Percentiles rank a stretch among this genome's conserved stretches.
Evolutionary conservation across 2,797 vertebrate species (phyloP).

Genomic region (Cryptoprocta ferox): DNA sequence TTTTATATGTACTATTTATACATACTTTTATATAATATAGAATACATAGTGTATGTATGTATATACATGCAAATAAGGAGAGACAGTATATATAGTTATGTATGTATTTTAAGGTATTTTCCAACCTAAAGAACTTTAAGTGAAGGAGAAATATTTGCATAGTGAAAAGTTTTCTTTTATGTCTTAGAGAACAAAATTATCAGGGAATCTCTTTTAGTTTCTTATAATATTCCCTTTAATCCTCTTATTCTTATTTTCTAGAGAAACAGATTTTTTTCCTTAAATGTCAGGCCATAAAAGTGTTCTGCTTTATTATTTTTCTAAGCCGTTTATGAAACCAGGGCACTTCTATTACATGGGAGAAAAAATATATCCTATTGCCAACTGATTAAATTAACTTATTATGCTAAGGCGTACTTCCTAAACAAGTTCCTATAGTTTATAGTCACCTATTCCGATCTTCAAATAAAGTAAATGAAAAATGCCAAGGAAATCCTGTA

Average conservation of each 20-base stretch:
- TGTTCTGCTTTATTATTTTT: neutral
- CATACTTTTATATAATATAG: neutral
- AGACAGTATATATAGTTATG: neutral
- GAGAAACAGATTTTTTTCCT: neutral
- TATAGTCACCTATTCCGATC: neutral
- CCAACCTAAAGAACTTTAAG: neutral
- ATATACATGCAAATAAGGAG: neutral
- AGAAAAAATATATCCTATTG: neutral
- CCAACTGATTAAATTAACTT: neutral
- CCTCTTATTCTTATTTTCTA: neutral
- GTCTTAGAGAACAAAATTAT: neutral
- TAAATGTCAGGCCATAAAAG: neutral
- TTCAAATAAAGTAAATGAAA: constrained; percentile 71
- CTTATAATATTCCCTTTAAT: neutral
- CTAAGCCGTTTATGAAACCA: neutral
- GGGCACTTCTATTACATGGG: neutral
- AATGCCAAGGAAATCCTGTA: constrained; percentile 58
- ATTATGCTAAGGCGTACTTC: neutral
- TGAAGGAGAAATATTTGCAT: neutral
- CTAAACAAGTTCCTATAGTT: neutral
- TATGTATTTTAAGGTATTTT: neutral
- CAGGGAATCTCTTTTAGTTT: neutral
- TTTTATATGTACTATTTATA: neutral
- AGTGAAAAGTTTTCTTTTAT: neutral
- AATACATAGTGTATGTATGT: neutral